Evolutionary conservation across 2,888 invertebrate species (phyloP), one percentile per base, ranked within the genome.

Genomic region (Diarsia rubi): DNA sequence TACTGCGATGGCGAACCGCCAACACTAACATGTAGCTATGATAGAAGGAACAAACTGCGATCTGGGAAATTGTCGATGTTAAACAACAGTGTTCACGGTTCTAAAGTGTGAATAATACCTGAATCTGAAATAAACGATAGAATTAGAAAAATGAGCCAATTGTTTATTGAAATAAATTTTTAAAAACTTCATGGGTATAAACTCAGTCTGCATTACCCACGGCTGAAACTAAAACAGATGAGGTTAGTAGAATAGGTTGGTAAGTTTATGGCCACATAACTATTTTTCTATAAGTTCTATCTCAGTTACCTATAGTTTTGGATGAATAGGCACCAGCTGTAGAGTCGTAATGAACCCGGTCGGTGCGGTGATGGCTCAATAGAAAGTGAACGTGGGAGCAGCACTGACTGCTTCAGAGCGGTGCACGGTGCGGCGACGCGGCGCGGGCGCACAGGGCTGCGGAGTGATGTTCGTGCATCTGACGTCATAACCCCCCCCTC

Each of bases 321-420:
- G 79, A 88, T 87, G 88, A 88, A 85, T 85, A 85, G 86, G 78
- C 87, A 88, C 87, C 88, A 79, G 66, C 31, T 57, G 42, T 14
- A n/a, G 59, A 75, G 63, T 37, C 45, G 42, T 44, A 89, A 90
- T 88, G 87, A 85, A 86, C 88, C 88, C 83, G 88, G 21, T 16
- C 86, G 87, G 47, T 52, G 49, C n/a, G 49, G 62, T 74, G 89
- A 90, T 91, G 88, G 87, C 88, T 86, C 83, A 85, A 90, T 92
- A 93, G 94, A 95, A 94, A 95, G 94, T 93, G 93, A 94, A 93
- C 91, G 94, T 94, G 93, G 92, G 92, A 91, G 91, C 90, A 85
- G 73, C 84, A 79, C 75, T 75, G 79, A 79, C 81, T 84, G 83
- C 81, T 82, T n/a, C 78, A 74, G 85, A 72, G 27, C 27, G 52